phyloP scores from a whole-genome alignment of 2,797 vertebrate species.

The Leptodactylus fallax region DNA sequence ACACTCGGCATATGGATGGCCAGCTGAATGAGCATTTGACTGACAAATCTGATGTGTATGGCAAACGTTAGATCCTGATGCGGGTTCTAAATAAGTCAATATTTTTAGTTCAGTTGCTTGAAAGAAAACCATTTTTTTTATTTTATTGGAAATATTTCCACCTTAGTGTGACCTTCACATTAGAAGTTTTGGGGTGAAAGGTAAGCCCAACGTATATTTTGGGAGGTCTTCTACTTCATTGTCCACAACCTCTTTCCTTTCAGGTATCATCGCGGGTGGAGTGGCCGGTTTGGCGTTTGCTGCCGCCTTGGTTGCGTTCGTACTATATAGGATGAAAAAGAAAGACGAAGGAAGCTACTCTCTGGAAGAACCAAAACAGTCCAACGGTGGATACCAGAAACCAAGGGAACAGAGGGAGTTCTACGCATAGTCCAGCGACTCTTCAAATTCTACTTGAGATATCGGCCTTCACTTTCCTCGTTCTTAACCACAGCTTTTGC shows the following conservation, averaged over 20 bases:
- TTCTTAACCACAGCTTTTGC: conserved; percentile 69
- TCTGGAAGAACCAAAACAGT: conserved; percentile 77
- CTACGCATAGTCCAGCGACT: conserved; percentile 77
- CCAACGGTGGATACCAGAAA: conserved; percentile 77
- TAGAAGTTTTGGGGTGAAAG: too few relatives aligned
- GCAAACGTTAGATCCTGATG: too few relatives aligned
- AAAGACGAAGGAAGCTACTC: conserved; percentile 82
- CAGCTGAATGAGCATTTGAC: too few relatives aligned
- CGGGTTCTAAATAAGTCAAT: too few relatives aligned
- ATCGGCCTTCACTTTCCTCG: conserved; percentile 64
- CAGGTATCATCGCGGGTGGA: conserved; percentile 85
- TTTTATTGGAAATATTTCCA: too few relatives aligned
- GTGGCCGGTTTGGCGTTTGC: conserved; percentile 79
- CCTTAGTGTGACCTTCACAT: too few relatives aligned
- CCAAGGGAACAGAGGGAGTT: conserved; percentile 84
- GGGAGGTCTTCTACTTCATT: neutral
- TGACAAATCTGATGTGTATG: too few relatives aligned
- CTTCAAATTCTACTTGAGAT: conserved; percentile 38
- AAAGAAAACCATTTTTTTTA: too few relatives aligned
- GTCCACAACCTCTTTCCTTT: neutral
- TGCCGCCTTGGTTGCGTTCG: conserved; percentile 76
- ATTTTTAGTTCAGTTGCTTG: too few relatives aligned
- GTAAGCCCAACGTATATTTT: neutral
- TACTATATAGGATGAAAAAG: conserved; percentile 86
- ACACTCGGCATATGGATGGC: too few relatives aligned